Conservation (phyloP, 1,140 invertebrate species). For the Pogonus chalceus region DNA sequence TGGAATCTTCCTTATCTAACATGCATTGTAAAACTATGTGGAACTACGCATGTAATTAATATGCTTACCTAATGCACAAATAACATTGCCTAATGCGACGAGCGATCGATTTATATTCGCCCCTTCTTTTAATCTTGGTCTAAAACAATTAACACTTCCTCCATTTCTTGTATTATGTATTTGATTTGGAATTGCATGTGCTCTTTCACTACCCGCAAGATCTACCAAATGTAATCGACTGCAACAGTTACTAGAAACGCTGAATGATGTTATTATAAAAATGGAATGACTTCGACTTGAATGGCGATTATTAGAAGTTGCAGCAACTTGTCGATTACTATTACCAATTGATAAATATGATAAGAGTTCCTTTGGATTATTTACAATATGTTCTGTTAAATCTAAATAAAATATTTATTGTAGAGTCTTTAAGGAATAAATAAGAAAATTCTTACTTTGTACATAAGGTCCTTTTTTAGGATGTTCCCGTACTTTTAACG, state of each 20-base stretch:
- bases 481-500: constrained; percentile 72
- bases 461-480: constrained; percentile 81
- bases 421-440: too few relatives aligned
- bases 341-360: constrained; percentile 40
- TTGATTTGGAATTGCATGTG: constrained; percentile 14
- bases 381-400: constrained; percentile 42
- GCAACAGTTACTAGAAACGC: not conserved
- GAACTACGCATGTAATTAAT: constrained; percentile 6
- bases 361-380: constrained; percentile 36
- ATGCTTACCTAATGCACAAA: constrained; percentile 57
- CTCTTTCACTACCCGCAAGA: constrained; percentile 46
- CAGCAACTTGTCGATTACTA: constrained; percentile 38
- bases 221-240: constrained; percentile 50
- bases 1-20: too few relatives aligned
- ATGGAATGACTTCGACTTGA: constrained; percentile 57
- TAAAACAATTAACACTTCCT: too few relatives aligned
- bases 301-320: constrained; percentile 40
- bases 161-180: constrained; percentile 21
- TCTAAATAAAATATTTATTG: constrained; percentile 30
- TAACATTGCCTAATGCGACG: constrained; percentile 68
- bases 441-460: constrained; percentile 54
- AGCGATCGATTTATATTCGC: constrained; percentile 75
- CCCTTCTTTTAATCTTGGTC: constrained; percentile 57
- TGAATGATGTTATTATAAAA: constrained; percentile 37
- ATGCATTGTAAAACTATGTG: too few relatives aligned